Percentiles rank a stretch among this genome's conserved stretches.
phyloP scores from a whole-genome alignment of 2,888 invertebrate species.

The Metacarcinus magister region DNA sequence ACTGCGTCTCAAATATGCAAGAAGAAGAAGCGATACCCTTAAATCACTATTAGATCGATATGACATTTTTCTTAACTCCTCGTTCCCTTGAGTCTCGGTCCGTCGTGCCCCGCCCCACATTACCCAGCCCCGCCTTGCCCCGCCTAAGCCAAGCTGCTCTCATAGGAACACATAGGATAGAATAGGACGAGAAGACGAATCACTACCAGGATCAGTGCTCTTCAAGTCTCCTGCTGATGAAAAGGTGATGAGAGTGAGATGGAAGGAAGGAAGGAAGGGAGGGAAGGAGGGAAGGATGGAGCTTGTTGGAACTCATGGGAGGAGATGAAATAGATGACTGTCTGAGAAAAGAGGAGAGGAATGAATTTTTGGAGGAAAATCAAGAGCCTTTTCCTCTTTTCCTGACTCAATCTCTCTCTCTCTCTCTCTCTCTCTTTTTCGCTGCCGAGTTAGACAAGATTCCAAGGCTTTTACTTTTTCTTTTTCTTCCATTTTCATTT shows the following conservation, averaged over 20 bases:
- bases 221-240: background rate
- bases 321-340: background rate
- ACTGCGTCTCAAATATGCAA: constrained; percentile 29
- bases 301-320: background rate
- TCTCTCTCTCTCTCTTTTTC: background rate
- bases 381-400: background rate
- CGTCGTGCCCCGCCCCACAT: background rate
- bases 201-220: background rate
- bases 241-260: background rate
- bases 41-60: background rate
- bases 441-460: background rate
- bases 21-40: background rate
- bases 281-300: background rate
- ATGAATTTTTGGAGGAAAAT: background rate
- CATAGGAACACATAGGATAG: background rate
- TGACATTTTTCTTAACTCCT: background rate
- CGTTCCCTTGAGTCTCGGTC: background rate
- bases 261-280: background rate
- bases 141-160: background rate
- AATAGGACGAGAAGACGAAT: background rate
- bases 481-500: background rate
- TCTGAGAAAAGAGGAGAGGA: background rate
- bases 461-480: background rate
- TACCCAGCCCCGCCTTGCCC: background rate
- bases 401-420: background rate